phyloP scores from a whole-genome alignment of 2,797 vertebrate species.

The Anomalospiza imberbis region DNA sequence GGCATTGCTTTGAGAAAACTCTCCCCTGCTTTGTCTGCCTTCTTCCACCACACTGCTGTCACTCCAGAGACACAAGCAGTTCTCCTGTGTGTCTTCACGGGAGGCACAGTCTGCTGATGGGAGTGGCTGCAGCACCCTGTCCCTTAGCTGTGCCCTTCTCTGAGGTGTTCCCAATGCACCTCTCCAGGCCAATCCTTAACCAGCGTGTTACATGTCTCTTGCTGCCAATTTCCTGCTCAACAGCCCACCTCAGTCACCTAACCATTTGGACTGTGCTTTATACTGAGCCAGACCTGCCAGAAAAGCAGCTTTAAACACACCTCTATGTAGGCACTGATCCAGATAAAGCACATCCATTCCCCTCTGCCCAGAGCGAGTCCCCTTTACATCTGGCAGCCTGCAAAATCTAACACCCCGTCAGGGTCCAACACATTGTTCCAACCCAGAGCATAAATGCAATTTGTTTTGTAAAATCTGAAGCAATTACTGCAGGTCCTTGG shows the following conservation, averaged over 20 bases:
- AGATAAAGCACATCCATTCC: too few species aligned
- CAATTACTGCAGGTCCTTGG: too few species aligned
- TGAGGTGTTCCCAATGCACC: not conserved
- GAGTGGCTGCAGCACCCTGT: not conserved
- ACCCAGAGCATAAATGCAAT: not conserved
- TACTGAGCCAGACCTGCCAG: not conserved
- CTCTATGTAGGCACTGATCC: not conserved
- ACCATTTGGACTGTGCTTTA: not conserved
- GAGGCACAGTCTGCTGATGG: not conserved
- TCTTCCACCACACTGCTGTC: not conserved
- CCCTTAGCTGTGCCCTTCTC: not conserved
- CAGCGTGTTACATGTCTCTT: too few species aligned
- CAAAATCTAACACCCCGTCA: not conserved
- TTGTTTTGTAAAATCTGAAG: not conserved
- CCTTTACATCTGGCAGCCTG: not conserved
- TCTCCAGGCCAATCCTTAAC: not conserved
- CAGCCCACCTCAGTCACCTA: too few species aligned
- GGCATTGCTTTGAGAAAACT: not conserved
- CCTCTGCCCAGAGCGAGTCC: fast-evolving
- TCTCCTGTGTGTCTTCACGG: not conserved
- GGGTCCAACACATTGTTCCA: not conserved
- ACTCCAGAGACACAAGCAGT: not conserved
- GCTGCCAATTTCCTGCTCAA: too few species aligned
- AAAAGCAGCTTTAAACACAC: not conserved
- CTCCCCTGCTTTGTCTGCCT: not conserved